Conservation (phyloP, 2,113 vertebrate genomes). For the Mesitornis unicolor region DNA sequence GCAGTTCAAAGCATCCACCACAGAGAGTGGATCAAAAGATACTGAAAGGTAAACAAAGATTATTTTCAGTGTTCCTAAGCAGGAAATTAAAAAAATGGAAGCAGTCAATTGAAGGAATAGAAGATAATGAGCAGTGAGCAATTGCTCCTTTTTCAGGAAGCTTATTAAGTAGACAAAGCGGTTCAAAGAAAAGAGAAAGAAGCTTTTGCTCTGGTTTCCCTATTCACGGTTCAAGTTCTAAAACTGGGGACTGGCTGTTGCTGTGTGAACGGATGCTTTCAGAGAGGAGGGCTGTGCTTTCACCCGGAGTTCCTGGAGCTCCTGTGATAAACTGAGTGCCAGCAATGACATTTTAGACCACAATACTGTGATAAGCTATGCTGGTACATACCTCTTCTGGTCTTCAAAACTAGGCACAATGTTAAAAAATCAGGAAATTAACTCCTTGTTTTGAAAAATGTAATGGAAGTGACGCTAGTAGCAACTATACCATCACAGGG, state of each 20-base stretch:
- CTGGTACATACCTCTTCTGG: neutral
- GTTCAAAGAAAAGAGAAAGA: neutral
- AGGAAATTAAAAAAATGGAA: neutral
- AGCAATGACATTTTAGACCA: neutral
- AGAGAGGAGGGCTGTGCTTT: neutral
- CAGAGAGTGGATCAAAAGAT: neutral
- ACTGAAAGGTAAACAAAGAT: neutral
- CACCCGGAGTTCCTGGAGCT: neutral
- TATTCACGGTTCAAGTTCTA: neutral
- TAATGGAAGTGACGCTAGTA: neutral
- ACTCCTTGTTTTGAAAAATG: neutral
- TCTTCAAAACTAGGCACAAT: neutral
- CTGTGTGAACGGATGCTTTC: neutral
- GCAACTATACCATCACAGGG: neutral
- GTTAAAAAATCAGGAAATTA: neutral
- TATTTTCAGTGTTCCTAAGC: neutral
- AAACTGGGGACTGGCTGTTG: neutral
- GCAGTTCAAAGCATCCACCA: neutral
- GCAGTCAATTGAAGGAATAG: neutral
- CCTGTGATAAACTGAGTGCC: neutral
- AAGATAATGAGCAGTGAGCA: neutral
- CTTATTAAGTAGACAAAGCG: neutral
- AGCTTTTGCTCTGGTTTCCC: neutral
- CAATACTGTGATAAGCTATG: neutral
- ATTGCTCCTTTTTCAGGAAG: neutral